phyloP scores from a whole-genome alignment of 2,888 invertebrate genomes.

The Herminia tarsipennalis region DNA sequence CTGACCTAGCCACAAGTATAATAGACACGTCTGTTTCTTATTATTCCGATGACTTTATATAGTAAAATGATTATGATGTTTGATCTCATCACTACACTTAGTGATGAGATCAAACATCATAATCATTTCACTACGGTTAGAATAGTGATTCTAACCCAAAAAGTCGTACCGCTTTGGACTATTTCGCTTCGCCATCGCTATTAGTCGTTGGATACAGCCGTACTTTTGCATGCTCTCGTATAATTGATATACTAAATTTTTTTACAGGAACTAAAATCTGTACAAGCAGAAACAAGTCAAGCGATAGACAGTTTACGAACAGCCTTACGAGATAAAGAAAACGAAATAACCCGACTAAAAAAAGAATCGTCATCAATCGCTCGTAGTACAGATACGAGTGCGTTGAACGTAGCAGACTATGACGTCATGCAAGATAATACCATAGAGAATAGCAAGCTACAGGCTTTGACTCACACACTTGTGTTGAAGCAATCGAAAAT shows the following conservation, averaged over 20 bases:
- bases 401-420: constrained; percentile 77
- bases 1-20: too few relatives aligned
- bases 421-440: constrained; percentile 58
- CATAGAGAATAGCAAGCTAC: constrained; percentile 75
- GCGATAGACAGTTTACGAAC: constrained; percentile 64
- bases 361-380: constrained; percentile 51
- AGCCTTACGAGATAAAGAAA: constrained; percentile 65
- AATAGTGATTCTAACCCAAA: too few relatives aligned
- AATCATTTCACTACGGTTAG: too few relatives aligned
- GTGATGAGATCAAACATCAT: too few relatives aligned
- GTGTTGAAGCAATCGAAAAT: constrained; percentile 94
- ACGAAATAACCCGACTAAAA: constrained; percentile 58
- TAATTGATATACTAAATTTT: not conserved
- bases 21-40: too few relatives aligned
- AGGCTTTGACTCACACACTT: constrained; percentile 91
- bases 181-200: too few relatives aligned
- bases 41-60: too few relatives aligned
- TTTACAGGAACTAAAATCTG: constrained; percentile 66
- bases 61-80: too few relatives aligned
- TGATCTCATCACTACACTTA: too few relatives aligned
- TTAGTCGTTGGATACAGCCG: too few relatives aligned
- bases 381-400: constrained; percentile 59
- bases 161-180: too few relatives aligned
- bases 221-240: too few relatives aligned
- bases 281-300: constrained; percentile 66